Evolutionary conservation across 2,888 invertebrate genomes (phyloP).

Genomic region (Pammene aurita): DNA sequence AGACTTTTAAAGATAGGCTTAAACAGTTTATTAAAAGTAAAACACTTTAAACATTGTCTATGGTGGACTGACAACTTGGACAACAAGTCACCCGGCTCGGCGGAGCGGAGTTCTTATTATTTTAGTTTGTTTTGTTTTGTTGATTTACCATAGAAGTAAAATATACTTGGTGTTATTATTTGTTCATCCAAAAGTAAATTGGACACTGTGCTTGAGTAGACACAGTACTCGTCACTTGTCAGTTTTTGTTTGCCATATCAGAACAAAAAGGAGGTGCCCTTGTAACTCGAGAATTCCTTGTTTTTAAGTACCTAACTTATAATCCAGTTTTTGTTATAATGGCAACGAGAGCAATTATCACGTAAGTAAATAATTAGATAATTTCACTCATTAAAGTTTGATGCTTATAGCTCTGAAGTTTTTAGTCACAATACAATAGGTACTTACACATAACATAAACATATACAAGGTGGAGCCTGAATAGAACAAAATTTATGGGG

Average conservation of each 20-base stretch:
- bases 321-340: background rate
- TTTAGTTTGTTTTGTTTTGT: background rate
- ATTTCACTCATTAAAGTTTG: background rate
- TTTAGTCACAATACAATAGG: background rate
- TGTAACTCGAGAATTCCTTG: background rate
- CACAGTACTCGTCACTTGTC: background rate
- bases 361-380: slow-evolving; percentile 9
- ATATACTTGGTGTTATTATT: background rate
- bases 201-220: background rate
- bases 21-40: slow-evolving; percentile 8
- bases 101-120: background rate
- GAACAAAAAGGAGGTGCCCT: background rate
- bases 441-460: background rate
- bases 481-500: background rate
- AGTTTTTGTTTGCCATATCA: background rate
- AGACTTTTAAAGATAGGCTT: slow-evolving; percentile 2
- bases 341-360: slow-evolving; percentile 25
- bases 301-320: background rate
- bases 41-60: slow-evolving; percentile 1
- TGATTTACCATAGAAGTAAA: background rate
- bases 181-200: background rate
- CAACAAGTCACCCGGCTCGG: background rate
- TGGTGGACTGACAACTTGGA: background rate
- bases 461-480: slow-evolving; percentile 1
- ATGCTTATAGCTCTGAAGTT: background rate